phyloP scores from a whole-genome alignment of 1,140 invertebrate species.

The Micrasema minimum region DNA sequence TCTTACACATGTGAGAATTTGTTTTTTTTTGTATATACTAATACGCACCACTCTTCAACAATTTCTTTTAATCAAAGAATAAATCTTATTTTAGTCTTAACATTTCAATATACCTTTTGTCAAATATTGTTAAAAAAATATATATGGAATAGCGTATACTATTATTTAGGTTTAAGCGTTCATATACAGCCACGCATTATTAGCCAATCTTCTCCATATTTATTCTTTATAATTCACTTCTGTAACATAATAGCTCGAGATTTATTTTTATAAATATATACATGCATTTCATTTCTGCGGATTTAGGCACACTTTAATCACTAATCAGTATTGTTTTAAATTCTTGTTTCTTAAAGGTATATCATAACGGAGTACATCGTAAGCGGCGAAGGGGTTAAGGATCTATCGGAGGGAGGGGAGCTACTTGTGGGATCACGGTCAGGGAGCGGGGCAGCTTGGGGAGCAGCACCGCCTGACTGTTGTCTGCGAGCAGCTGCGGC shows the following conservation, averaged over 20 bases:
- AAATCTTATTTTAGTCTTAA: constrained; percentile 54
- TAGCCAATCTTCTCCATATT: constrained; percentile 7
- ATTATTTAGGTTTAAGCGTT: constrained; percentile 51
- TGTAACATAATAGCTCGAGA: constrained; percentile 47
- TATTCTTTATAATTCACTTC: no score
- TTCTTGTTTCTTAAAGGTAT: constrained; percentile 38
- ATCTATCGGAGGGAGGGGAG: constrained; percentile 51
- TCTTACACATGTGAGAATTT: constrained; percentile 32
- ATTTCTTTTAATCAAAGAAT: constrained; percentile 54
- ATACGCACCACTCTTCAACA: constrained; percentile 52
- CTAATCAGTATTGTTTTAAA: constrained; percentile 56
- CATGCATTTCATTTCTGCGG: constrained; percentile 41
- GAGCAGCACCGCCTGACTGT: constrained; percentile 61
- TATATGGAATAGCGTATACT: constrained; percentile 54
- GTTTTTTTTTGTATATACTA: constrained; percentile 40
- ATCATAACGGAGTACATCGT: constrained; percentile 41
- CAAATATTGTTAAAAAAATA: constrained; percentile 55
- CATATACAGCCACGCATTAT: constrained; percentile 47
- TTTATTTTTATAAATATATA: constrained; percentile 47
- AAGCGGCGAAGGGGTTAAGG: constrained; percentile 58
- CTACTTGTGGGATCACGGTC: constrained; percentile 77
- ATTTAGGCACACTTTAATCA: constrained; percentile 54
- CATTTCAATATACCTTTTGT: constrained; percentile 53
- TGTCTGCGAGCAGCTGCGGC: constrained; percentile 19
- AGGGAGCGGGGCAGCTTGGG: constrained; percentile 81